Base-by-base conservation (phyloP, 2,888 invertebrate species). In the Griposia aprilina region DNA sequence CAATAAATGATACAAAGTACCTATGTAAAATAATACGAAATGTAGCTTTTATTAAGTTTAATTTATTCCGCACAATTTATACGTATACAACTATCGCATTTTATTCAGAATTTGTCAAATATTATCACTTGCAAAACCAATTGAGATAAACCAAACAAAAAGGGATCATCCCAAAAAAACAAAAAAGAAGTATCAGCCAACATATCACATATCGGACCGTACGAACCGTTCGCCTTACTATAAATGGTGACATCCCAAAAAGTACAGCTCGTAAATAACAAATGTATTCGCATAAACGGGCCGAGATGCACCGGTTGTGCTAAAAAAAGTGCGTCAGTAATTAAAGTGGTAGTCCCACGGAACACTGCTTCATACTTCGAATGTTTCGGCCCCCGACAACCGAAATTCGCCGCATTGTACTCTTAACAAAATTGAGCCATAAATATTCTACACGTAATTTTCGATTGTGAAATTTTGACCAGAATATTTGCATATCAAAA, bases 401-500 rank as follows among this genome's bases (percentile, higher is more conserved):
- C 88, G 88, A 93, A 93, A 95, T 93, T 92, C 93, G 82, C 90
- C 79, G 94, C 94, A 94, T 95, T 94, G 94, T 93, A 83, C 89
- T 86, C 81, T 87, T 87, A 78, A 87, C 88, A 90, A 94, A 95
- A 96, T 96, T 96, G 94, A 96, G 96, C 94, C 93, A 96, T 96
- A 96, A 96, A 96, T 96, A 94, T 94, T 91, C 93, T 93, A 95
- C 93, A 92, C 90, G 92, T 93, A 95, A 95, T 94, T 95, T 95
- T 91, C 93, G 93, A 93, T 94, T 93, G 93, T 90, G 92, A 90
- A 93, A 93, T 92, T 93, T 92, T 89, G 90, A 74, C 89, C 91
- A 72, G 86, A 80, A 84, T 87, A 93, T 94, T 94, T 94, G 94
- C 94, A 94, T 94, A 93, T 92, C 86, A 87, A 83, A 87, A 82